Percentiles rank a stretch among this genome's conserved stretches.
These are phyloP conservation scores for Tanytarsus gracilentus DNA, from an alignment of 2,888 invertebrate species.

Conservation along the genomic window DNA sequence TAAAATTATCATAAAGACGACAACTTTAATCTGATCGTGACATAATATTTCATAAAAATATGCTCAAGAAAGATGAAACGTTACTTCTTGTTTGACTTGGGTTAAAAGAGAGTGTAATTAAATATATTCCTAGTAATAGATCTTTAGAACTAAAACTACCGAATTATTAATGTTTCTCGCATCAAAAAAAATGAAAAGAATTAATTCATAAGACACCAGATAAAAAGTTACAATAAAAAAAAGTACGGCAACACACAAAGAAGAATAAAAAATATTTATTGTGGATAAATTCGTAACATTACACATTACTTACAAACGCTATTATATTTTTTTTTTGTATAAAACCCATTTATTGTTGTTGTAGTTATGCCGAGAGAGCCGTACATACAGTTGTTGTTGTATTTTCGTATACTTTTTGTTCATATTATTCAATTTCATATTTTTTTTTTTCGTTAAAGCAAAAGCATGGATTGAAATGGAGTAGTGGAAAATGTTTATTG, in stretches of 20 bases:
- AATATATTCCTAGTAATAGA: too few species aligned
- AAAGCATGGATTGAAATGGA: slow-evolving; percentile 29
- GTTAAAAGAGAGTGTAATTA: too few species aligned
- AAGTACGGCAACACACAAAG: background rate
- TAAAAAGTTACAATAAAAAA: background rate
- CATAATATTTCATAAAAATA: too few species aligned
- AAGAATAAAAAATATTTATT: background rate
- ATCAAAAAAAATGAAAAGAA: background rate
- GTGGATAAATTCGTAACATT: slow-evolving; percentile 26
- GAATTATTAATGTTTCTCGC: background rate
- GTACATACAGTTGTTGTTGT: slow-evolving; percentile 16
- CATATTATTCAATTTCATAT: slow-evolving; percentile 26
- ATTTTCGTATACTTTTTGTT: slow-evolving; percentile 25
- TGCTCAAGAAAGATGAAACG: too few species aligned
- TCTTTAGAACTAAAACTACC: background rate
- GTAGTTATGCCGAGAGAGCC: slow-evolving; percentile 4
- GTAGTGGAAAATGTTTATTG: slow-evolving; percentile 38
- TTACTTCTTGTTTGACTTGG: too few species aligned
- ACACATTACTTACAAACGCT: slow-evolving; percentile 28
- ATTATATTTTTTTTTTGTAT: slow-evolving; percentile 20
- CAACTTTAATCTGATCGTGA: too few species aligned
- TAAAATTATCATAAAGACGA: too few species aligned
- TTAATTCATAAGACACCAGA: background rate
- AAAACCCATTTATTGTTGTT: slow-evolving; percentile 23
- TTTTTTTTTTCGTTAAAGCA: slow-evolving; percentile 23